Evolutionary conservation across 2,113 vertebrate genomes (phyloP).

Genomic region (Plecotus auritus): DNA sequence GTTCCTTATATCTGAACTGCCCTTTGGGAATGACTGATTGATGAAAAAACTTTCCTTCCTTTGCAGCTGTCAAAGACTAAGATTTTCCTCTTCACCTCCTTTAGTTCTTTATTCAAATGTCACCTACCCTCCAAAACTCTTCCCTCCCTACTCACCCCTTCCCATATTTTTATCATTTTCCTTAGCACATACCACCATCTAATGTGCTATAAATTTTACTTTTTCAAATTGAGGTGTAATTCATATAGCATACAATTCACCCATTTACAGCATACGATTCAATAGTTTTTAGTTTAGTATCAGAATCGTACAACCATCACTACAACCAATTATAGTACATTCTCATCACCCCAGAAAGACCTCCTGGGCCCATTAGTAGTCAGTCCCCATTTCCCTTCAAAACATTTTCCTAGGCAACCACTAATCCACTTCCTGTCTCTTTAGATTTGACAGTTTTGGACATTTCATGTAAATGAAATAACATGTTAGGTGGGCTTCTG

Average conservation of each 20-base stretch:
- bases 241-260: background rate
- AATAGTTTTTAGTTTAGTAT: background rate
- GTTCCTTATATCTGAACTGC: background rate
- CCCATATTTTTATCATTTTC: background rate
- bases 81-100: background rate
- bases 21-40: background rate
- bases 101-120: background rate
- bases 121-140: background rate
- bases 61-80: background rate
- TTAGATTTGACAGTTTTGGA: background rate
- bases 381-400: background rate
- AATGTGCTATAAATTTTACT: background rate
- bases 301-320: background rate
- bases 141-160: background rate
- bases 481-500: background rate
- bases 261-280: background rate
- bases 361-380: background rate
- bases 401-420: background rate
- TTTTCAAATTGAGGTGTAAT: background rate
- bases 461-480: background rate
- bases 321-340: background rate
- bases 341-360: background rate
- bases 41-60: background rate
- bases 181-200: background rate
- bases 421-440: background rate